Conservation (phyloP, 2,113 vertebrate genomes). For the Platanista minor region DNA sequence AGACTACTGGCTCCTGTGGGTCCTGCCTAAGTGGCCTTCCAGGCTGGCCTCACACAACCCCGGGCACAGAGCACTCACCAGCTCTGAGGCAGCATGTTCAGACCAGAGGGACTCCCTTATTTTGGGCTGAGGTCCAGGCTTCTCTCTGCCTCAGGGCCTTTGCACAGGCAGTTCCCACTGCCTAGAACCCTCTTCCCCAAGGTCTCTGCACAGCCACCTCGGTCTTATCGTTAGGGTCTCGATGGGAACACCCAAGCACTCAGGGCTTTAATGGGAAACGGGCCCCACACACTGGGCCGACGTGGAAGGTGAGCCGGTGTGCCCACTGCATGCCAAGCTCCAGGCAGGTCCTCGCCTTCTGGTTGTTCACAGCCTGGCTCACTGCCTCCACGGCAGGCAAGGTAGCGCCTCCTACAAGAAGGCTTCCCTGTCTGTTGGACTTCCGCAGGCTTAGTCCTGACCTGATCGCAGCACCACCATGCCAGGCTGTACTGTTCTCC, state of each 20-base stretch:
- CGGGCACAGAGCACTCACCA: background rate
- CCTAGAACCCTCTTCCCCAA: background rate
- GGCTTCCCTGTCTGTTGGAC: background rate
- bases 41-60: background rate
- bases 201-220: background rate
- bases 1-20: background rate
- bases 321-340: background rate
- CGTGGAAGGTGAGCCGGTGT: background rate
- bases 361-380: background rate
- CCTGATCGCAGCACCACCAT: no score
- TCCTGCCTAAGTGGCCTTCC: background rate
- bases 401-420: background rate
- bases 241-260: background rate
- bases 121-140: background rate
- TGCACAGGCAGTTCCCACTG: background rate
- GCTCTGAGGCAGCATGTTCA: background rate
- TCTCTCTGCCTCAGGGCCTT: background rate
- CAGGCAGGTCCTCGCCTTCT: background rate
- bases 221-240: background rate
- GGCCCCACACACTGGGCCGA: background rate
- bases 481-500: background rate
- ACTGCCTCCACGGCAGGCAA: background rate
- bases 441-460: background rate
- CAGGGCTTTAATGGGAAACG: background rate
- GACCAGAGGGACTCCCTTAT: background rate